A percentile compares a stretch with the other conserved stretches of the same genome.
These are phyloP conservation scores for Gordius sp. DNA, from an alignment of 2,888 invertebrate species.

Conservation along the genomic window DNA sequence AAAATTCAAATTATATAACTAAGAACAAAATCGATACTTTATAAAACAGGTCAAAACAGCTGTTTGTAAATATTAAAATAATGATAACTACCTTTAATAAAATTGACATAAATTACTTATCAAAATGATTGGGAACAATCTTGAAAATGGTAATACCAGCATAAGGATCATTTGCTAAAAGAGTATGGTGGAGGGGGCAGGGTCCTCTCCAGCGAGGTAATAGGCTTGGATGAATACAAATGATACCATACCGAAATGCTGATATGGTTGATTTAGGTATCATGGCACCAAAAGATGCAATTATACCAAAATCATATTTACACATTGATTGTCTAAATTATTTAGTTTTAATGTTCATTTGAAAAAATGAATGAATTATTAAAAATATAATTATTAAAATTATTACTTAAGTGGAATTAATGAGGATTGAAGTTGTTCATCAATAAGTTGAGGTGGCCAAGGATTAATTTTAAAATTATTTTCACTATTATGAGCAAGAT, in stretches of 20 bases:
- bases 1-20: neutral
- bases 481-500: neutral
- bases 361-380: neutral
- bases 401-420: neutral
- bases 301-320: conserved; percentile 3
- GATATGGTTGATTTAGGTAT: neutral
- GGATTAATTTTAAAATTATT: neutral
- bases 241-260: neutral
- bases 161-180: neutral
- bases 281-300: conserved; percentile 4
- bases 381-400: neutral
- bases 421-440: neutral
- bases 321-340: neutral
- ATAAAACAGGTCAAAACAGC: no score
- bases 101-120: no score
- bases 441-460: neutral
- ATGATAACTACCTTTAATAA: no score
- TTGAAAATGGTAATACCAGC: conserved; percentile 1
- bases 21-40: neutral
- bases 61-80: no score
- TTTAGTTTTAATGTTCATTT: neutral
- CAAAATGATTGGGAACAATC: neutral
- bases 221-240: conserved; percentile 10
- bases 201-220: conserved; percentile 6
- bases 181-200: neutral